phyloP scores from a whole-genome alignment of 2,113 vertebrate genomes.

The Ceyx cyanopectus region DNA sequence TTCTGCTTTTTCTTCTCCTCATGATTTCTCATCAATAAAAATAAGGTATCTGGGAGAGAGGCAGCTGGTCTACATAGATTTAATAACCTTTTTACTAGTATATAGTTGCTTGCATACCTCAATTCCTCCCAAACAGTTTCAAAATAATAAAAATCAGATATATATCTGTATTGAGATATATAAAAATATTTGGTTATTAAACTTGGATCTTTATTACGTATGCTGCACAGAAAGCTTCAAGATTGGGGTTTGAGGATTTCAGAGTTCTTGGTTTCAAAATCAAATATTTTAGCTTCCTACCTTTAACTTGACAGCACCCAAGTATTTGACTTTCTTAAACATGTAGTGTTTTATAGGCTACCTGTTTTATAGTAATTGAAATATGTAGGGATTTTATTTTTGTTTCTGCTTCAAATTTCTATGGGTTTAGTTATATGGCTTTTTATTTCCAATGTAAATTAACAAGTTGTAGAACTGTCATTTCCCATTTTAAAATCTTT shows the following conservation, averaged over 20 bases:
- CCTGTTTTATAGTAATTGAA: background rate
- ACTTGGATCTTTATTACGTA: background rate
- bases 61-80: background rate
- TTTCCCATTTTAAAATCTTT: background rate
- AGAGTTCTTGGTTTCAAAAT: background rate
- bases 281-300: background rate
- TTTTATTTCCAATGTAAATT: background rate
- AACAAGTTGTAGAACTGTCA: background rate
- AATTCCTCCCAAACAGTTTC: background rate
- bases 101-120: background rate
- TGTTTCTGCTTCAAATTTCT: background rate
- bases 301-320: background rate
- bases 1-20: background rate
- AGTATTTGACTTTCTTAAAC: background rate
- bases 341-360: background rate
- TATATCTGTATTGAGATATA: background rate
- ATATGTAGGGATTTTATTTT: background rate
- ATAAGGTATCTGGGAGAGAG: background rate
- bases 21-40: background rate
- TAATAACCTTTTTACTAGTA: background rate
- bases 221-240: background rate
- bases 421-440: background rate
- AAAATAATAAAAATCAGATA: background rate
- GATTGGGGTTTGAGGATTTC: background rate
- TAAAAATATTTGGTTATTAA: background rate